Conservation (phyloP, 23 tunicate species). For the Corella eumyota region DNA sequence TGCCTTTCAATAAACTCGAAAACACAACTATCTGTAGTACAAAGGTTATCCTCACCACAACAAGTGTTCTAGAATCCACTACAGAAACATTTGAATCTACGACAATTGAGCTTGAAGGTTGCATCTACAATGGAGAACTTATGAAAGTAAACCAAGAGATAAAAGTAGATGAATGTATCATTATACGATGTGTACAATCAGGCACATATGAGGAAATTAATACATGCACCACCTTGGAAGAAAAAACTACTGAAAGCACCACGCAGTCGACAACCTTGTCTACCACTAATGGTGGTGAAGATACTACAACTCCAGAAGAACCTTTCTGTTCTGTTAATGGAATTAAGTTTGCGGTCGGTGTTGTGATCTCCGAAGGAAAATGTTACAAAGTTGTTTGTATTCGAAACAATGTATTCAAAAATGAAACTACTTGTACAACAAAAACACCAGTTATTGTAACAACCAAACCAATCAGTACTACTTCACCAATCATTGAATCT, state of each 20-base stretch:
- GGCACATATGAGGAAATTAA: not conserved
- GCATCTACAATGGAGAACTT: not conserved
- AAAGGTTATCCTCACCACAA: no score
- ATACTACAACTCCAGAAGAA: no score
- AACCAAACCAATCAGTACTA: no score
- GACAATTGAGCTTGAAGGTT: no score
- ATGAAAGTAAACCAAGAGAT: not conserved
- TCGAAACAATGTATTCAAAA: not conserved
- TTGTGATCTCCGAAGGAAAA: not conserved
- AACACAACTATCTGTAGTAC: no score
- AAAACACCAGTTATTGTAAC: not conserved
- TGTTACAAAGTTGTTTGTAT: constrained; percentile 1
- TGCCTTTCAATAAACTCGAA: no score
- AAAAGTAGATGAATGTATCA: not conserved
- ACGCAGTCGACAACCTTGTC: not conserved
- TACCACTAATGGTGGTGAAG: not conserved
- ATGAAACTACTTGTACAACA: constrained; percentile 3
- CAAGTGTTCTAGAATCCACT: no score
- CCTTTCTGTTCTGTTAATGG: not conserved
- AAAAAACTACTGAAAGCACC: not conserved
- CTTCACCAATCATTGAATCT: no score
- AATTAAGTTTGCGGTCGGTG: constrained; percentile 1
- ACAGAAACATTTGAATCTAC: no score
- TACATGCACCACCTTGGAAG: not conserved
- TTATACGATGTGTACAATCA: not conserved